These are phyloP conservation scores for Stylophora pistillata DNA, from an alignment of 64 coral and sea anemone species.

Conservation along the genomic window DNA sequence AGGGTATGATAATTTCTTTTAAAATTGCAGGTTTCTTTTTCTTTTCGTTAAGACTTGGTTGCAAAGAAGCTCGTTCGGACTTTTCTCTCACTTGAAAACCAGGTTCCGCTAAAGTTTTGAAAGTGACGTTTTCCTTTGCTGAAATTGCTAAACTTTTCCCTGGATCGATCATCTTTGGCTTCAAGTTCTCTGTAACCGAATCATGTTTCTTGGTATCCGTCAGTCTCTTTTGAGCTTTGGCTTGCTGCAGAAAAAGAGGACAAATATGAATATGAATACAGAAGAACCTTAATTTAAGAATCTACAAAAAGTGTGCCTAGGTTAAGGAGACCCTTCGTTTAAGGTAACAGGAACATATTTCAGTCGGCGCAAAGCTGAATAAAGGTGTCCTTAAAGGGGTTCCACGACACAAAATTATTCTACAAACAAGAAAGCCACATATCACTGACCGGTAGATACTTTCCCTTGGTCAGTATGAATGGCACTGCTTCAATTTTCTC, in stretches of 20 bases:
- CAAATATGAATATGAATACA: not conserved
- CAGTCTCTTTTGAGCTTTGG: conserved; percentile 29
- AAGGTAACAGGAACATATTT: too few species aligned
- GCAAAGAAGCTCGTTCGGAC: not conserved
- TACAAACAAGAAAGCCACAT: too few species aligned
- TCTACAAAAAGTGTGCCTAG: too few species aligned
- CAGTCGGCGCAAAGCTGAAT: too few species aligned
- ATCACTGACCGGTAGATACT: too few species aligned
- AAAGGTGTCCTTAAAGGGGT: too few species aligned
- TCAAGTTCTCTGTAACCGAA: not conserved
- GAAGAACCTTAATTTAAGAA: not conserved
- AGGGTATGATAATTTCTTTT: not conserved
- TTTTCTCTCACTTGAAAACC: not conserved
- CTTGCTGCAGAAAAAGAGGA: conserved; percentile 4
- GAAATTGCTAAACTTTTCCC: not conserved
- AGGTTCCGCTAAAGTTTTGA: not conserved
- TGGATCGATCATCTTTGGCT: not conserved
- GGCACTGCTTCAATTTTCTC: too few species aligned
- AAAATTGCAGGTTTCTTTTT: not conserved
- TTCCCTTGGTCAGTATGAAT: too few species aligned
- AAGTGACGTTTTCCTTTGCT: not conserved
- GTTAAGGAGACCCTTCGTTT: too few species aligned
- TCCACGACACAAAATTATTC: too few species aligned
- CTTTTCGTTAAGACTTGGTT: not conserved
- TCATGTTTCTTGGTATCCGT: not conserved